Percentiles rank a stretch among this genome's conserved stretches.
These are phyloP conservation scores for Rhyacichthys aspro DNA, from an alignment of 2,797 vertebrate genomes.

Conservation along the genomic window DNA sequence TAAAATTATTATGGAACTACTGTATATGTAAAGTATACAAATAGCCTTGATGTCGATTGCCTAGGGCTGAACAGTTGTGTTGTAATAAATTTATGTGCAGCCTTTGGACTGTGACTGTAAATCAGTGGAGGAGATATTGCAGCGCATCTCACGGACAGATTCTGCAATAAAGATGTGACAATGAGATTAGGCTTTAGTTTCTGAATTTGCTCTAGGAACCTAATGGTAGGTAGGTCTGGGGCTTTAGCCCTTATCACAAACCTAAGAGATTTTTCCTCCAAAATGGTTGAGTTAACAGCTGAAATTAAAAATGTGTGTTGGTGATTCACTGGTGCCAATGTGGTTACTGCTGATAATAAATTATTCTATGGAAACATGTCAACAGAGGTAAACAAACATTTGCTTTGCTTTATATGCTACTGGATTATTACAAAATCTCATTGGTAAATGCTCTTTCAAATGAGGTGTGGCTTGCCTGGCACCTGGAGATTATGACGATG, in stretches of 20 bases:
- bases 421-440: not conserved
- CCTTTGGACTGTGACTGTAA: conserved; percentile 54
- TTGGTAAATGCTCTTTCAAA: not conserved
- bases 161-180: conserved; percentile 49
- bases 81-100: conserved; percentile 37
- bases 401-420: conserved; percentile 1
- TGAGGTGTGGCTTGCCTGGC: conserved; percentile 2
- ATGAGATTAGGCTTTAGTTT: conserved; percentile 15
- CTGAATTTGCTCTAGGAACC: not conserved
- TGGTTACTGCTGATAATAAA: conserved; percentile 34
- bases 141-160: conserved; percentile 16
- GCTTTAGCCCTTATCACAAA: too few species aligned
- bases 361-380: not conserved
- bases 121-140: conserved; percentile 12
- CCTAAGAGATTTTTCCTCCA: not conserved
- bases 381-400: not conserved
- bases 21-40: conserved; percentile 1
- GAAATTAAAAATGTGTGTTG: not conserved
- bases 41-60: not conserved
- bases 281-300: not conserved
- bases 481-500: not conserved
- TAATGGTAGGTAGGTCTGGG: too few species aligned
- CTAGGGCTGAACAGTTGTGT: not conserved
- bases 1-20: not conserved
- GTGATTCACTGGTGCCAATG: conserved; percentile 17